Conservation (phyloP, 2,888 invertebrate genomes). For the Serripes groenlandicus region DNA sequence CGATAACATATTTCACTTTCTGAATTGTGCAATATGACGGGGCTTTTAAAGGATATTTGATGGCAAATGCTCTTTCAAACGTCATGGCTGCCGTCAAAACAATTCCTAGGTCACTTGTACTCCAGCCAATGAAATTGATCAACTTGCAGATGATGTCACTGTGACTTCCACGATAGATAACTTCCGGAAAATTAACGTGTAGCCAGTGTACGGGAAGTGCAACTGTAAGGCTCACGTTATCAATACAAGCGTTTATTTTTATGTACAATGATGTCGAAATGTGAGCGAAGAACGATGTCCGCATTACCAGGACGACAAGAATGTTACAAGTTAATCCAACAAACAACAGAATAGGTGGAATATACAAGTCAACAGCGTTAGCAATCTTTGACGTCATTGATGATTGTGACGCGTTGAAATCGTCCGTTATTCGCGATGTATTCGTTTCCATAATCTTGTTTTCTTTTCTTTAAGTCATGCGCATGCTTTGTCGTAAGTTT, state of each 20-base stretch:
- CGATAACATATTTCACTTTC: slow-evolving; percentile 69
- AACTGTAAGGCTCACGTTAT: slow-evolving; percentile 71
- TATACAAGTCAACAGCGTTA: slow-evolving; percentile 66
- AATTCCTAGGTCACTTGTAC: slow-evolving; percentile 77
- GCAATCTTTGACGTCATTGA: slow-evolving; percentile 33
- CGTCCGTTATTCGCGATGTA: not conserved
- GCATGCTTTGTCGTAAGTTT: no score
- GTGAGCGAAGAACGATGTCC: slow-evolving; percentile 71
- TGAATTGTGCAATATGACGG: slow-evolving; percentile 69
- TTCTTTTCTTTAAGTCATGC: no score
- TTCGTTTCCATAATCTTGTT: no score
- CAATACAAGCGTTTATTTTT: slow-evolving; percentile 70
- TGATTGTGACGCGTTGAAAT: not conserved
- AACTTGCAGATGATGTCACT: slow-evolving; percentile 74
- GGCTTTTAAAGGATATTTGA: slow-evolving; percentile 75
- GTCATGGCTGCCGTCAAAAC: slow-evolving; percentile 79
- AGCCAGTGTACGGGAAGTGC: slow-evolving; percentile 76
- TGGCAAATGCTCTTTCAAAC: slow-evolving; percentile 75
- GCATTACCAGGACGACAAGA: slow-evolving; percentile 76
- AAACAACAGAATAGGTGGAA: slow-evolving; percentile 72
- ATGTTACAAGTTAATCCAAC: slow-evolving; percentile 72
- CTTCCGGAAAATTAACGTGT: slow-evolving; percentile 73
- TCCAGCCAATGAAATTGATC: slow-evolving; percentile 76
- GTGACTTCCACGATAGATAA: slow-evolving; percentile 62
- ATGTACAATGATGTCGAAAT: slow-evolving; percentile 79